Evolutionary conservation across 2,113 vertebrate genomes (phyloP), one percentile per base, ranked within the genome.

Genomic region (Caracal caracal): DNA sequence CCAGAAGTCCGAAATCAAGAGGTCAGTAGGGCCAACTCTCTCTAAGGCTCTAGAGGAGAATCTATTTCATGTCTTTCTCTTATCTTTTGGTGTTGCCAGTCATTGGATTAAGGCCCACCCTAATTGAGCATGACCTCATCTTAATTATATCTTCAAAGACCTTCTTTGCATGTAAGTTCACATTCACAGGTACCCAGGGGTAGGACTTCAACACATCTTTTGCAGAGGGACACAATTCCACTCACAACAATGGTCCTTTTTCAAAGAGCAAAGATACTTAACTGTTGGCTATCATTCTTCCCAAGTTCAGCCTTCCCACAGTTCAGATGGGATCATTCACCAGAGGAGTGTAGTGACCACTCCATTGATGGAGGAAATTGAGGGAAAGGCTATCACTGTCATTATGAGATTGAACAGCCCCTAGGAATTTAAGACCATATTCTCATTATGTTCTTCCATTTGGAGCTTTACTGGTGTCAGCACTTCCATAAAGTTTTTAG

Each of bases 401-500:
- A 82, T 75, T 78, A 66, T 79, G 66, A 70, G 20, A 53, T 63
- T 63, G 75, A 97, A 93, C 28, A 87, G 68, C 79, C 94, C 22
- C 80, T 79, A 51, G 90, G 93, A 88, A 86, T 68, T 66, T 88
- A 78, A 95, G 68, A 73, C 30, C 53, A 33, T 71, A 73, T 92
- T 92, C 92, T 94, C 63, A 78, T 59, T 94, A 49, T 37, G 40
- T n/a, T 92, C 80, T 94, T 93, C 93, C 88, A 68, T 59, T 65
- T 93, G 90, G 65, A 88, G 61, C 76, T 96, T 71, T 82, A 76
- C 83, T 28, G 66, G 85, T 28, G 7, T 92, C 85, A 94, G 66
- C 65, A 88, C 81, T 88, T 94, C 84, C 93, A 90, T 94, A 53
- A 81, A 96, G 51, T 93, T 94, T 94, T 88, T 89, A 66, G 68